A percentile compares a stretch with the other conserved stretches of the same genome.
These are phyloP conservation scores for Parambassis ranga DNA, from an alignment of 2,797 vertebrate genomes.

Conservation along the genomic window DNA sequence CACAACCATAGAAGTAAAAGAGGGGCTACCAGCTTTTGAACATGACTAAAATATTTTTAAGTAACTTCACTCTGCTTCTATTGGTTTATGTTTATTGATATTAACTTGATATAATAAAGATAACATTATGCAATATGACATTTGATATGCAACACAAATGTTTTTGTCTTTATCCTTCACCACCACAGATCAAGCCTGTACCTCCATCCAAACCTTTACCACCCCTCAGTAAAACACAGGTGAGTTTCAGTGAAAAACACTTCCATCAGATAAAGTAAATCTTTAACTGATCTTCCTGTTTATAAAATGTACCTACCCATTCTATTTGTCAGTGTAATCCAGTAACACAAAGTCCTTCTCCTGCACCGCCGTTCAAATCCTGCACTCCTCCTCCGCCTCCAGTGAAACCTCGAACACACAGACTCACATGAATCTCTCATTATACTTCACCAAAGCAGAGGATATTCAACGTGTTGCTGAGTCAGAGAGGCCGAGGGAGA, in stretches of 20 bases:
- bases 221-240: constrained; percentile 63
- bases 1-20: no score
- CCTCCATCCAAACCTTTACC: constrained; percentile 76
- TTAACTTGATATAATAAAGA: no score
- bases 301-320: no score
- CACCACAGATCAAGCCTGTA: constrained; percentile 56
- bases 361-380: constrained; percentile 21
- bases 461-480: neutral
- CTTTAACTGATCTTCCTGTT: no score
- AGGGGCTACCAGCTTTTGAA: no score
- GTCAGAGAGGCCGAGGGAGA: neutral
- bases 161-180: neutral
- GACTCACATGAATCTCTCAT: constrained; percentile 27
- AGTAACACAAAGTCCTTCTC: constrained; percentile 51
- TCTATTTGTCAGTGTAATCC: no score
- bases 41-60: no score
- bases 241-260: constrained; percentile 38
- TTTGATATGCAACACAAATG: neutral
- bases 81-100: no score
- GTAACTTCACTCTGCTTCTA: no score
- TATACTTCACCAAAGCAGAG: neutral
- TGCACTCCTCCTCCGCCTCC: constrained; percentile 15
- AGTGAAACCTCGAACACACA: constrained; percentile 34
- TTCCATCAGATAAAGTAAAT: no score
- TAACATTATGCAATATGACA: no score